Evolutionary conservation across 2,113 vertebrate genomes (phyloP).

Genomic region (Marmota monax): DNA sequence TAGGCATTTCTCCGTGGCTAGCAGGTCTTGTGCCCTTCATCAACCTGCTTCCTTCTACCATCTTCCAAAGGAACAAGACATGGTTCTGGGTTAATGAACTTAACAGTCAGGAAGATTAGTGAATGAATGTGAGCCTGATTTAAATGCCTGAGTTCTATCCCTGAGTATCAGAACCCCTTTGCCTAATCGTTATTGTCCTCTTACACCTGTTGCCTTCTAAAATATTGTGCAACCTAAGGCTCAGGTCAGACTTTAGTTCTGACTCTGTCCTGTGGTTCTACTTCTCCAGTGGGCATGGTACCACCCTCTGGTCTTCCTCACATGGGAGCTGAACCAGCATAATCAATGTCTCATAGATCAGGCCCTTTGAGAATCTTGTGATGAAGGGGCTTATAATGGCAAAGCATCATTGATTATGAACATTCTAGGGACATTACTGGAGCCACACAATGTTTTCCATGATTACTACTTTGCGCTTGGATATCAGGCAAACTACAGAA

Average conservation of each 20-base stretch:
- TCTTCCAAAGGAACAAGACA: background rate
- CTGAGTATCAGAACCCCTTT: background rate
- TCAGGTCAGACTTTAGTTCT: background rate
- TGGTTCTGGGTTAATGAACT: background rate
- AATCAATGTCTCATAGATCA: too few species aligned
- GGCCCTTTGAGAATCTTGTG: background rate
- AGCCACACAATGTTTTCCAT: background rate
- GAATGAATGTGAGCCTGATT: background rate
- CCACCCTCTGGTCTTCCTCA: background rate
- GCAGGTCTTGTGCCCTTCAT: background rate
- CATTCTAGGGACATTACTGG: background rate
- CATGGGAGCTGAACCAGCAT: background rate
- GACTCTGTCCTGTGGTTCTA: background rate
- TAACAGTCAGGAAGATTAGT: background rate
- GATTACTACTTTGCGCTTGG: background rate
- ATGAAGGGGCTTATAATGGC: background rate
- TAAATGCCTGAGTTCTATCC: background rate
- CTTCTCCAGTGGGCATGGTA: background rate
- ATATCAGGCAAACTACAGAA: background rate
- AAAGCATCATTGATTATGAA: background rate
- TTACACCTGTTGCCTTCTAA: background rate
- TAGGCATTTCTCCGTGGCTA: background rate
- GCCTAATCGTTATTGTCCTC: background rate
- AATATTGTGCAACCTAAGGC: rapidly evolving
- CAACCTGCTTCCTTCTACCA: background rate